Evolutionary conservation across 2,888 invertebrate species (phyloP).

Genomic region (Sarcophaga subvicina): DNA sequence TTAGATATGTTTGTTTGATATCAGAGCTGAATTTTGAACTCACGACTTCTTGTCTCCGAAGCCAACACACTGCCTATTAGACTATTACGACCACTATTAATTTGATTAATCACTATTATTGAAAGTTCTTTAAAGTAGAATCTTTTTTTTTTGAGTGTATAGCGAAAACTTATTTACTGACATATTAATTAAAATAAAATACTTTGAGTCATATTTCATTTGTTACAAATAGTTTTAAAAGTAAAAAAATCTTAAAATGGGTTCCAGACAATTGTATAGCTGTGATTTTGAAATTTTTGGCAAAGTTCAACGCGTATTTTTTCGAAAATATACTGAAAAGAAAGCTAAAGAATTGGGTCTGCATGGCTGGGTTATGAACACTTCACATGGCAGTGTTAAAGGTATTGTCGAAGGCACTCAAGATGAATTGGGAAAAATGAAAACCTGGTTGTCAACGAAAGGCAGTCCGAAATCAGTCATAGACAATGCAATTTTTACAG

Average conservation of each 20-base stretch:
- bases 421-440: slow-evolving; percentile 83
- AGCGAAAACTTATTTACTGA: no score
- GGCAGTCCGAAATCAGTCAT: slow-evolving; percentile 90
- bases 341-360: slow-evolving; percentile 83
- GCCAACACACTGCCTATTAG: no score
- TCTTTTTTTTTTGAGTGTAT: no score
- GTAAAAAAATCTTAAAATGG: slow-evolving; percentile 38
- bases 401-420: slow-evolving; percentile 84
- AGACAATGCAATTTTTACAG: slow-evolving; percentile 87
- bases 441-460: slow-evolving; percentile 83
- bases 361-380: slow-evolving; percentile 87
- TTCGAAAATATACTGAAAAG: slow-evolving; percentile 83
- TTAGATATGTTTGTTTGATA: no score
- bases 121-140: no score
- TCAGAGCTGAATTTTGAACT: no score
- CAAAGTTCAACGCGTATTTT: slow-evolving; percentile 74
- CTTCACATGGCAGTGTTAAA: slow-evolving; percentile 84
- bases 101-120: no score
- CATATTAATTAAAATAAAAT: no score
- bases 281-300: slow-evolving; percentile 76
- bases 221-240: background rate
- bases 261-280: slow-evolving; percentile 68
- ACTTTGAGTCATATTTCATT: slow-evolving; percentile 3
- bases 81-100: no score
- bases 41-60: no score